A percentile compares a stretch with the other conserved stretches of the same genome.
These are phyloP conservation scores for Ranitomeya variabilis DNA, from an alignment of 2,113 vertebrate species.

Conservation along the genomic window DNA sequence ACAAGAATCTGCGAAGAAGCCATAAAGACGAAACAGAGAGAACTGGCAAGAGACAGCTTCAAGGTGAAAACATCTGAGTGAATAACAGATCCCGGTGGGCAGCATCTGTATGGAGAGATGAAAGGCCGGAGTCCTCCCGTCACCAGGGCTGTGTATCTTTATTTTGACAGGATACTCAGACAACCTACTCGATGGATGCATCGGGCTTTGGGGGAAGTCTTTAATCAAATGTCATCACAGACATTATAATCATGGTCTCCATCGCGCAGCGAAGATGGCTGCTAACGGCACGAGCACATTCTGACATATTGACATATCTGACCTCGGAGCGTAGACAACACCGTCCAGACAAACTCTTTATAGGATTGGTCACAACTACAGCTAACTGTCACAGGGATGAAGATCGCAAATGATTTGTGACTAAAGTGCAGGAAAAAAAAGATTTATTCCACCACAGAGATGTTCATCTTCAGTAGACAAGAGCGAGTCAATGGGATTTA, in stretches of 20 bases:
- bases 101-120: slow-evolving; percentile 31
- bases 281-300: neutral
- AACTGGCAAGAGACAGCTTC: neutral
- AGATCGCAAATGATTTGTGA: neutral
- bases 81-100: slow-evolving; percentile 12
- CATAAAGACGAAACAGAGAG: neutral
- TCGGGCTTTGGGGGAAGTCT: slow-evolving; percentile 32
- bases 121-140: slow-evolving; percentile 4
- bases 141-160: neutral
- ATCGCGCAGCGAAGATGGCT: neutral
- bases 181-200: neutral
- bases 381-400: neutral
- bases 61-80: slow-evolving; percentile 13
- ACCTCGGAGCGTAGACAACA: slow-evolving; percentile 4
- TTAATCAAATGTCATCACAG: slow-evolving; percentile 47
- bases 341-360: slow-evolving; percentile 1
- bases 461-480: neutral
- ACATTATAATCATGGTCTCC: slow-evolving; percentile 30
- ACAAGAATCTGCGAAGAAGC: neutral
- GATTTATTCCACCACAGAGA: neutral
- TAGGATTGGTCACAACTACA: slow-evolving; percentile 7
- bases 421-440: neutral
- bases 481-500: neutral
- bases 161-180: slow-evolving; percentile 12
- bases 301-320: slow-evolving; percentile 13